Evolutionary conservation across 2,888 invertebrate genomes (phyloP), one percentile per base, ranked within the genome.

Genomic region (Seladonia tumulorum): DNA sequence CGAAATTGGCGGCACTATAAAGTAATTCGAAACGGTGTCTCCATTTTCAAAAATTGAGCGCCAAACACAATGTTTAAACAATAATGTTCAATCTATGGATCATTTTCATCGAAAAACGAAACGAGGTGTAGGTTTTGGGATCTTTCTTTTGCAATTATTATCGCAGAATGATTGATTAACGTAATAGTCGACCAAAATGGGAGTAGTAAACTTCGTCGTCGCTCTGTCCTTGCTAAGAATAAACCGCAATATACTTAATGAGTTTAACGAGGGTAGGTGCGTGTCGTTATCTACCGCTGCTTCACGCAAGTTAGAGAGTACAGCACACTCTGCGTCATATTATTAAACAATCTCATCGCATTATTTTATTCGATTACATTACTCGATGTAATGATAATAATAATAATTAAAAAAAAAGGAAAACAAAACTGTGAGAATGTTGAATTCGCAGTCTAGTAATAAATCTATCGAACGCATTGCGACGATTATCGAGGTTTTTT

Each of bases 211-310:
- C 63, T 35, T 71, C 49, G 29, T 39, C 63, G 63, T 74, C 60
- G 80, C 71, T 83, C 71, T 83, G 71, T 71, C 80, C 75, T 75
- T 29, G 74, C 71, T 25, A 81, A 66, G 72, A 83, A 76, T 81
- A 81, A 83, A 78, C 49, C n/a, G 60, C 60, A 82, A 83, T 83
- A 73, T 25, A 47, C 63, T 75, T 75, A 75, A 83, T 57, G 83
- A 78, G 29, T 39, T 14, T 42, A 63, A 18, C 49, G 70, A 78
- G 68, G 60, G 60, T 82, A 77, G 73, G 73, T 74, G 47, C 22
- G 45, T 57, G 25, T 45, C 16, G 77, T 60, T 83, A 68, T 47
- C 76, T 76, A 22, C 35, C 35, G 76, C 10, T 71, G 77, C 53
- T 84, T 78, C 74, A 75, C 35, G 29, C 49, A 77, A 77, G 29